A percentile compares a stretch with the other conserved stretches of the same genome.
These are phyloP conservation scores for Pheosia gnoma DNA, from an alignment of 2,888 invertebrate species.

Conservation along the genomic window DNA sequence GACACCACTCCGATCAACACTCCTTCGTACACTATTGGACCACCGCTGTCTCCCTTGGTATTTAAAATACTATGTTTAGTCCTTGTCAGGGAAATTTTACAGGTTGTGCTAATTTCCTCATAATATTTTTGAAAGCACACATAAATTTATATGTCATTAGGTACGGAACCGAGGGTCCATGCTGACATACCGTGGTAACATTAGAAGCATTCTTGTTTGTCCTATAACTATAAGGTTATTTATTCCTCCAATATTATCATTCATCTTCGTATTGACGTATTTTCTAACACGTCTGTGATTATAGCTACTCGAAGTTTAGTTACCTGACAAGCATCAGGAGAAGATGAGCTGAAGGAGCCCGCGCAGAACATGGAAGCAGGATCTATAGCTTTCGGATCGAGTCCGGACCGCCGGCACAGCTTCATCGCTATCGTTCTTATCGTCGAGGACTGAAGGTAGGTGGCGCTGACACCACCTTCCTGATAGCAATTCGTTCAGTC, in stretches of 20 bases:
- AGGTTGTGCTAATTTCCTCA: no score
- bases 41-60: constrained; percentile 78
- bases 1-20: constrained; percentile 78
- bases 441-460: constrained; percentile 70
- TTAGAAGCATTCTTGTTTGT: no score
- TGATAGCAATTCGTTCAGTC: constrained; percentile 23
- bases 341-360: constrained; percentile 71
- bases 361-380: constrained; percentile 82
- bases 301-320: background rate
- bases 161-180: no score
- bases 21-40: constrained; percentile 75
- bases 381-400: constrained; percentile 69
- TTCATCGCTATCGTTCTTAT: constrained; percentile 77
- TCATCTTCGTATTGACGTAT: no score
- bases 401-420: constrained; percentile 68
- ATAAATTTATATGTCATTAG: no score
- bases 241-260: no score
- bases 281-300: no score
- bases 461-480: constrained; percentile 73
- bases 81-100: no score
- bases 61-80: constrained; percentile 4
- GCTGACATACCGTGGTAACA: no score
- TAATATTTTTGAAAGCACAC: no score
- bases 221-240: no score
- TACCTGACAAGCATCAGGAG: constrained; percentile 83